Conservation (phyloP, 2,888 invertebrate species). For the Plemyria rubiginata region DNA sequence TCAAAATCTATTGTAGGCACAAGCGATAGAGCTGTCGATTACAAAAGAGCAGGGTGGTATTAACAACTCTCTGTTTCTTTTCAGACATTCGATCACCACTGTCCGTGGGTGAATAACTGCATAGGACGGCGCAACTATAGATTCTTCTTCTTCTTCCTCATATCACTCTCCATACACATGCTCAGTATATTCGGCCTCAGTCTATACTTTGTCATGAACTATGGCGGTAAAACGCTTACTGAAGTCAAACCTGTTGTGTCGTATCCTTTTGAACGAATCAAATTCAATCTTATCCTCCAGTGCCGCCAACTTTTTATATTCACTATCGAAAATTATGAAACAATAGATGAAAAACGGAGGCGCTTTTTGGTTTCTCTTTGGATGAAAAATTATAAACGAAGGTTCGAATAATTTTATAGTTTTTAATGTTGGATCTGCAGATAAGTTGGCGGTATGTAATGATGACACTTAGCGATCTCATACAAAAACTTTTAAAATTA, state of each 20-base stretch:
- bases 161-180: constrained; percentile 98
- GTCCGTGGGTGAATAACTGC: constrained; percentile 99
- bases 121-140: constrained; percentile 98
- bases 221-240: constrained; percentile 89
- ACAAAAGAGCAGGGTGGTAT: background rate
- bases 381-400: no score
- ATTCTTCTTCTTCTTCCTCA: constrained; percentile 99
- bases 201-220: constrained; percentile 95
- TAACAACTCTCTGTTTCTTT: constrained; percentile 56
- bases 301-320: background rate
- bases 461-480: no score
- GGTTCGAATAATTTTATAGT: no score
- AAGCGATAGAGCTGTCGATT: background rate
- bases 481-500: no score
- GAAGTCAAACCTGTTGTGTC: constrained; percentile 93
- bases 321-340: background rate
- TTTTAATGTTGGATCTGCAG: no score
- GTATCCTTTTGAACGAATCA: constrained; percentile 88
- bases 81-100: constrained; percentile 99
- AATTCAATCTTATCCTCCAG: background rate
- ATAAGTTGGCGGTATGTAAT: no score
- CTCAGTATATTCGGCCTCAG: constrained; percentile 97
- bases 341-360: background rate
- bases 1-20: no score
- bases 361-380: no score